Evolutionary conservation across 2,113 vertebrate species (phyloP), one percentile per base, ranked within the genome.

Genomic region (Callipepla squamata): DNA sequence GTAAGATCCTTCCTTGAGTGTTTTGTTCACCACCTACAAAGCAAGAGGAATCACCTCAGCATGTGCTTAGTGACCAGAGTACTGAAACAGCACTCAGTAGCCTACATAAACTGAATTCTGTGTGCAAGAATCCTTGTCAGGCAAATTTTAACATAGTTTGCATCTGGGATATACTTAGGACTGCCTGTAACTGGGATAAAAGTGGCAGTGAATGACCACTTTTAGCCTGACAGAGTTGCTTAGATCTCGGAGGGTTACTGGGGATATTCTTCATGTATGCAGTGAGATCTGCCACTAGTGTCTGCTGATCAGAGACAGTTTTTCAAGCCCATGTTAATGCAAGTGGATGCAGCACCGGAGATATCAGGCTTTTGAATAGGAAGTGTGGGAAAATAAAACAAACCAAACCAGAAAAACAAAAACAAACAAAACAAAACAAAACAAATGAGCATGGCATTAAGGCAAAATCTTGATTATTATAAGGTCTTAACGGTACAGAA

Each of bases 141-240:
- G 61, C 70, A 11, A 40, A 19, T 12, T 23, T 36, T n/a, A 25
- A 14, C 0, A 5, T 0, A 1, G 69, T 50, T 79, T 15, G 81
- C 57, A 26, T 22, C 40, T 38, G 59, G 19, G 44, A 13, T 3
- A 28, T 20, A 13, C 38, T 5, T 42, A 13, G 30, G 36, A 11
- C 36, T 61, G 16, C 28, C 48, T 23, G 36, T 13, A 53, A 42
- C 42, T 0, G 1, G 44, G 13, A 3, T 13, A 21, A 30, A 3
- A 45, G 55, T 45, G 7, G 28, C 44, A 14, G 11, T 11, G 28
- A 23, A 17, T 1, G 11, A 57, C 45, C 36, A 47, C 22, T 62
- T 44, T 62, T 44, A 12, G 20, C 25, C 28, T 21, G 19, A 11
- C 57, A 1, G 26, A 12, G 36, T 5, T 12, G 14, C 20, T 61